These are phyloP conservation scores for Sarcophaga caerulescens DNA, from an alignment of 2,888 invertebrate species.

Conservation along the genomic window DNA sequence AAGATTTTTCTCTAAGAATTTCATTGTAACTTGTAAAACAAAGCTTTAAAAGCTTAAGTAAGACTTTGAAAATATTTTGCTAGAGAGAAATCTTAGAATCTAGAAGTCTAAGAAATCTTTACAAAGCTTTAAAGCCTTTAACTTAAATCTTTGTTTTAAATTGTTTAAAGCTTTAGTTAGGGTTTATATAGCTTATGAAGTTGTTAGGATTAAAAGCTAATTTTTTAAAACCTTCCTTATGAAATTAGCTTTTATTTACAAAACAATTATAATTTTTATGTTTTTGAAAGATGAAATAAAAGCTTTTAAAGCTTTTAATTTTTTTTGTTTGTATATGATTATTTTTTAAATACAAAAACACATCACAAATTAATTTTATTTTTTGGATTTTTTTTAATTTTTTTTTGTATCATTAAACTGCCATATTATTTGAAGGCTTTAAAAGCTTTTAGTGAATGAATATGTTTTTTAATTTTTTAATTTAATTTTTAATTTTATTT, in stretches of 20 bases:
- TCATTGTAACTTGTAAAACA: too few relatives aligned
- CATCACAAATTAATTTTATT: slow-evolving; percentile 52
- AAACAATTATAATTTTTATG: neutral
- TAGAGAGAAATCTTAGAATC: too few relatives aligned
- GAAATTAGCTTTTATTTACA: neutral
- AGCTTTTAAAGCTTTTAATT: slow-evolving; percentile 52
- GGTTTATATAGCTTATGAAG: too few relatives aligned
- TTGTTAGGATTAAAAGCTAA: neutral
- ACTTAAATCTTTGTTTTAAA: too few relatives aligned
- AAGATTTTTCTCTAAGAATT: too few relatives aligned
- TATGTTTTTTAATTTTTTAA: neutral
- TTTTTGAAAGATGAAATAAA: neutral
- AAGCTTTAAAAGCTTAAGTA: too few relatives aligned
- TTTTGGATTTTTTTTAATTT: slow-evolving; percentile 25
- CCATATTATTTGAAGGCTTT: slow-evolving; percentile 58
- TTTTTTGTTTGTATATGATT: neutral
- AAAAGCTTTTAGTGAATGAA: slow-evolving; percentile 51
- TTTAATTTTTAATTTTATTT: neutral
- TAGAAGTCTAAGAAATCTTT: too few relatives aligned
- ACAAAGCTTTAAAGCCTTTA: too few relatives aligned
- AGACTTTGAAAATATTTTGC: too few relatives aligned
- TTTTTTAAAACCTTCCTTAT: neutral
- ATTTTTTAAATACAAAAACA: slow-evolving; percentile 10
- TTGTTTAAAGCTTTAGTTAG: too few relatives aligned
- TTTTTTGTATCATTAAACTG: slow-evolving; percentile 47